Percentiles rank a stretch among this genome's conserved stretches.
Conservation (phyloP, 2,113 vertebrate species). For the Condylura cristata region DNA sequence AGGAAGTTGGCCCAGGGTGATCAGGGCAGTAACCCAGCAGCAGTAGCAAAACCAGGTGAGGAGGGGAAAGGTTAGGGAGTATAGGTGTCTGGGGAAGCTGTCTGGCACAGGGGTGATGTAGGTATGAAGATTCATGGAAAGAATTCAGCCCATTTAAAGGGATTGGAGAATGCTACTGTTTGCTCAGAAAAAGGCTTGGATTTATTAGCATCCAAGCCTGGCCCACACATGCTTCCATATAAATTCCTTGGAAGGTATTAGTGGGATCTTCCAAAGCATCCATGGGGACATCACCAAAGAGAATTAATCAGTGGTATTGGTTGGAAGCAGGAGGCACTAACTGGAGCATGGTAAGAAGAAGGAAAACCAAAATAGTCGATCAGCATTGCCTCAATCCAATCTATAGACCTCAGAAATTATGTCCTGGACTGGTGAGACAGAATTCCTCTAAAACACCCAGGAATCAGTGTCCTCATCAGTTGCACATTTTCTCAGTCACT, state of each 20-base stretch:
- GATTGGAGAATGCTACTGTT: not conserved
- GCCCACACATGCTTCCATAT: too few relatives aligned
- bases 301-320: slow-evolving; percentile 49
- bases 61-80: accelerated
- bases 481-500: not conserved
- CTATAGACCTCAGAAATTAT: not conserved
- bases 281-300: not conserved
- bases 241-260: slow-evolving; percentile 35
- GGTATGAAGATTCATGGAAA: not conserved
- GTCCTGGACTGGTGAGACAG: not conserved
- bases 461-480: not conserved
- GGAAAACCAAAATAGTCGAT: slow-evolving; percentile 46
- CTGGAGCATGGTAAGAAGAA: not conserved
- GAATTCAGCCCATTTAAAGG: not conserved
- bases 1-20: not conserved
- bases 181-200: not conserved
- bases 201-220: too few relatives aligned
- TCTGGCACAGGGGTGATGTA: not conserved
- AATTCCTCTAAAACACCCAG: not conserved
- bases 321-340: slow-evolving; percentile 23
- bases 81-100: not conserved
- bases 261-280: not conserved
- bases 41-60: not conserved
- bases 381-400: not conserved
- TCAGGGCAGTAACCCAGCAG: not conserved